Percentiles rank a stretch among this genome's conserved stretches.
Evolutionary conservation across 2,888 invertebrate species (phyloP).

Genomic region (Agelastica alni): DNA sequence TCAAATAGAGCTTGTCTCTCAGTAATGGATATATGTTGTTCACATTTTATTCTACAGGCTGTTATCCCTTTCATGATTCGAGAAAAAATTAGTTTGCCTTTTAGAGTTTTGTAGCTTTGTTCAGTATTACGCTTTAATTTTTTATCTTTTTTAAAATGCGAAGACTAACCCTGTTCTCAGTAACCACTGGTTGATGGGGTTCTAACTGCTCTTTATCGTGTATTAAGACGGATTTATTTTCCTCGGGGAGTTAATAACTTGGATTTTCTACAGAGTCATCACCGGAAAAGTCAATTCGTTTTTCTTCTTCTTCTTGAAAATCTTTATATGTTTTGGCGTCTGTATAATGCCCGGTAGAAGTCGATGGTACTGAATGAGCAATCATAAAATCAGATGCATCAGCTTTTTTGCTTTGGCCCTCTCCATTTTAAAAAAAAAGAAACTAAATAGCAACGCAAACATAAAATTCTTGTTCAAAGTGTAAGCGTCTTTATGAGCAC

Average conservation of each 20-base stretch:
- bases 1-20: constrained; percentile 15
- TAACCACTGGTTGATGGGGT: neutral
- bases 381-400: too few species aligned
- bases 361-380: too few species aligned
- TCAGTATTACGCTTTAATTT: neutral
- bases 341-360: neutral
- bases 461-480: too few species aligned
- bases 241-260: neutral
- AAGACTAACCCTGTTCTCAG: neutral
- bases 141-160: neutral
- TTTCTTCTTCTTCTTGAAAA: neutral
- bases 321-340: too few species aligned
- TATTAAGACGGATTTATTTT: neutral
- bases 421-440: too few species aligned
- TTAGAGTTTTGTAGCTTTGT: constrained; percentile 1
- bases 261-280: neutral
- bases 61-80: constrained; percentile 14
- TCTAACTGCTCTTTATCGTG: neutral
- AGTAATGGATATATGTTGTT: neutral
- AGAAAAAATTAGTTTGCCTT: constrained; percentile 12
- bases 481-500: too few species aligned
- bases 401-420: too few species aligned
- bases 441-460: too few species aligned
- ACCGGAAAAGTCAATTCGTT: neutral
- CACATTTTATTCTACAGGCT: constrained; percentile 23